phyloP scores from a whole-genome alignment of 1,140 invertebrate genomes.

The Platyscapa corneri region DNA sequence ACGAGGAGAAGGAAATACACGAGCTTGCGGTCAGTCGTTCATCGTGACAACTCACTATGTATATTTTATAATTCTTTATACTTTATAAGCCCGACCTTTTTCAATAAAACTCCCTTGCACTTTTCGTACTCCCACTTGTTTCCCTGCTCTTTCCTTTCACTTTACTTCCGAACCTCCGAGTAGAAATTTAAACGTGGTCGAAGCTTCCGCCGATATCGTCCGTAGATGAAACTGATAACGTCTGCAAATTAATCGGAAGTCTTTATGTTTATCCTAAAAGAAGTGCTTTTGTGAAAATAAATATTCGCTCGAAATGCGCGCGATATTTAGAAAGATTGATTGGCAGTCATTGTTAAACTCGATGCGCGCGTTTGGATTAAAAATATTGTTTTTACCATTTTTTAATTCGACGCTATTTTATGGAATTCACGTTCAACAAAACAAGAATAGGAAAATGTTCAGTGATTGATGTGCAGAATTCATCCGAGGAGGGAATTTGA shows the following conservation, averaged over 20 bases:
- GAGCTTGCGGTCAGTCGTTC: slow-evolving; percentile 24
- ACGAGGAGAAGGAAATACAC: not conserved
- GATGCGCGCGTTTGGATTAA: too few relatives aligned
- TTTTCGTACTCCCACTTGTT: not conserved
- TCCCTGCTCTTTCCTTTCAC: not conserved
- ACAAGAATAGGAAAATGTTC: not conserved
- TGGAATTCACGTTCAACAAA: not conserved
- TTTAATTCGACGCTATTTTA: too few relatives aligned
- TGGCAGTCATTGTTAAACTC: too few relatives aligned
- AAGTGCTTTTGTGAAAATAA: not conserved
- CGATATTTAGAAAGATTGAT: too few relatives aligned
- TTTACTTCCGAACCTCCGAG: not conserved
- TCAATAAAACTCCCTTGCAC: too few relatives aligned
- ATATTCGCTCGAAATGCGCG: not conserved
- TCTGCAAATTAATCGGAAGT: not conserved
- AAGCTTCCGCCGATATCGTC: not conserved
- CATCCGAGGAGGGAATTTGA: not conserved
- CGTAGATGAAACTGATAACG: slow-evolving; percentile 31
- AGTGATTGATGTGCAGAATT: too few relatives aligned
- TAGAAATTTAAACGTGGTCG: not conserved
- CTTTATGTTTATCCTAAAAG: not conserved
- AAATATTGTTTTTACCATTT: too few relatives aligned
- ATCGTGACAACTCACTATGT: not conserved
- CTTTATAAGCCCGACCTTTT: too few relatives aligned
- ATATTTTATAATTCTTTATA: too few relatives aligned